Evolutionary conservation across 23 tunicate genomes (phyloP).

Genomic region (Ciona savignyi): DNA sequence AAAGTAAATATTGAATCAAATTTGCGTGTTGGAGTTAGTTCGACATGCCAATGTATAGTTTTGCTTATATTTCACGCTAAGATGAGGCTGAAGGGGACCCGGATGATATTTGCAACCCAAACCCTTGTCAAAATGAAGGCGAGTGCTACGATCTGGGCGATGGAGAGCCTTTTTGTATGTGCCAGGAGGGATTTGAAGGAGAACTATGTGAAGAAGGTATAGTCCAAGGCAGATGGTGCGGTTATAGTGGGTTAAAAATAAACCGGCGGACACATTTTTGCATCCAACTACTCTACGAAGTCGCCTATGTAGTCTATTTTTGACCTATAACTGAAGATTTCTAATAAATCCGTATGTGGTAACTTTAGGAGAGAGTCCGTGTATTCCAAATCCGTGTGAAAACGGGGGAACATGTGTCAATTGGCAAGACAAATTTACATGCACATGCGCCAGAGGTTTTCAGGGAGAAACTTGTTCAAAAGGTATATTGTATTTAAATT

Average conservation of each 20-base stretch:
- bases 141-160: conserved; percentile 76
- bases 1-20: neutral
- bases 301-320: no score
- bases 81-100: conserved; percentile 48
- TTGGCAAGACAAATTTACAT: conserved; percentile 62
- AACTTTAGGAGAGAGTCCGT: conserved; percentile 50
- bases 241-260: no score
- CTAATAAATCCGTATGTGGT: neutral
- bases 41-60: no score
- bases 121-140: conserved; percentile 84
- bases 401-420: conserved; percentile 66
- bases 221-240: no score
- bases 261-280: no score
- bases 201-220: conserved; percentile 77
- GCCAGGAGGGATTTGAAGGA: conserved; percentile 81
- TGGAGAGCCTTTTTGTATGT: conserved; percentile 44
- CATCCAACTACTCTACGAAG: no score
- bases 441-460: conserved; percentile 79
- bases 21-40: no score
- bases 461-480: conserved; percentile 48
- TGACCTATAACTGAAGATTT: no score
- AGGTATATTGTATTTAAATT: no score
- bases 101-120: conserved; percentile 61
- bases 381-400: conserved; percentile 93
- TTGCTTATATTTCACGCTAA: neutral